Evolutionary conservation across 2,888 invertebrate species (phyloP).

Genomic region (Campoletis raptor): DNA sequence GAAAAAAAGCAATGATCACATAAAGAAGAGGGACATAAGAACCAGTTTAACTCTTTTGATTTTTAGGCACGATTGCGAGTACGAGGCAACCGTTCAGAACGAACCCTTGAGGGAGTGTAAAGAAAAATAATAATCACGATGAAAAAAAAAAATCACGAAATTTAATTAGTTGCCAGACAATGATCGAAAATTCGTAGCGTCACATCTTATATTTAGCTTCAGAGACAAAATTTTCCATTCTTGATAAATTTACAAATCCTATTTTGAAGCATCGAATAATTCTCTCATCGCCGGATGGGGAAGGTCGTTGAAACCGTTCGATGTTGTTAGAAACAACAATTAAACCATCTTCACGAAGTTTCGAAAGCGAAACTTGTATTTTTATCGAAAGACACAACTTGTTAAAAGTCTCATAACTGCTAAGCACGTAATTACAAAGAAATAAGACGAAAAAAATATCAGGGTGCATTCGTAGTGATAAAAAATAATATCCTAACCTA

Average conservation of each 20-base stretch:
- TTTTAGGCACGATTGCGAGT: slow-evolving; percentile 48
- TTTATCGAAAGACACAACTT: neutral
- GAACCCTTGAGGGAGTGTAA: neutral
- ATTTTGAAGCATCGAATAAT: neutral
- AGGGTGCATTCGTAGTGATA: too few species aligned
- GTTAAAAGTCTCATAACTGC: neutral
- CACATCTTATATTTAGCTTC: neutral
- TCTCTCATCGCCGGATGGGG: slow-evolving; percentile 5
- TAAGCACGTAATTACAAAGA: neutral
- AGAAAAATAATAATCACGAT: neutral
- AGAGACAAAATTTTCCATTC: neutral
- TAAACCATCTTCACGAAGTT: neutral
- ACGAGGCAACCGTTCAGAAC: neutral
- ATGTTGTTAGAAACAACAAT: slow-evolving; percentile 35
- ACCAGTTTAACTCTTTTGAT: slow-evolving; percentile 60
- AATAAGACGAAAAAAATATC: neutral
- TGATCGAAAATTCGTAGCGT: neutral
- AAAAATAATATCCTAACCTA: too few species aligned
- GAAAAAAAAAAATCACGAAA: neutral
- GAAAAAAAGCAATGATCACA: slow-evolving; percentile 3
- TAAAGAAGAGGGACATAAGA: slow-evolving; percentile 43
- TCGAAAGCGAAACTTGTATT: neutral
- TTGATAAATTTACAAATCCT: neutral
- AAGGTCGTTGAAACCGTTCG: slow-evolving; percentile 1
- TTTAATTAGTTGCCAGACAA: neutral